Conservation (phyloP, 2,797 vertebrate genomes). For the Telmatherina bonti region DNA sequence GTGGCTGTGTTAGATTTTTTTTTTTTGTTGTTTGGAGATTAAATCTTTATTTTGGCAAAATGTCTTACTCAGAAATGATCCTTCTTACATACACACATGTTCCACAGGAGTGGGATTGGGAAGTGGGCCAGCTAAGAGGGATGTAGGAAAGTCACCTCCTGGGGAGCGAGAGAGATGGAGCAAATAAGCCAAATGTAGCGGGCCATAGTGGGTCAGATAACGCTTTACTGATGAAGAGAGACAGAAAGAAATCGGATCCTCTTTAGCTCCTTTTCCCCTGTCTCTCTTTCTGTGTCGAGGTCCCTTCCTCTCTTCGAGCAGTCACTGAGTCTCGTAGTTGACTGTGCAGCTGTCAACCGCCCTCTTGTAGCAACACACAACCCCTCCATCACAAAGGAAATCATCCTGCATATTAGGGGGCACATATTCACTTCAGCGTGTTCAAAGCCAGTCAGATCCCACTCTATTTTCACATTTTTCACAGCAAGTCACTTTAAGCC, state of each 20-base stretch:
- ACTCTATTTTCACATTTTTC: slow-evolving; percentile 22
- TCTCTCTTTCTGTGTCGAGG: slow-evolving; percentile 23
- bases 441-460: slow-evolving; percentile 14
- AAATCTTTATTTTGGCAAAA: slow-evolving; percentile 75
- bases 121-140: slow-evolving; percentile 56
- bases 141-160: slow-evolving; percentile 47
- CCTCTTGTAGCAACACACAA: slow-evolving; percentile 39
- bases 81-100: slow-evolving; percentile 45
- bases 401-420: neutral
- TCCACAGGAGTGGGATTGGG: slow-evolving; percentile 41
- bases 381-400: slow-evolving; percentile 40
- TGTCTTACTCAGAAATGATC: slow-evolving; percentile 66
- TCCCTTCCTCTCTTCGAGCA: slow-evolving; percentile 41
- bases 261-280: slow-evolving; percentile 23
- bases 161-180: slow-evolving; percentile 21
- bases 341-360: slow-evolving; percentile 66
- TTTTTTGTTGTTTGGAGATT: slow-evolving; percentile 65
- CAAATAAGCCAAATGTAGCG: slow-evolving; percentile 67
- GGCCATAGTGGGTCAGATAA: slow-evolving; percentile 72
- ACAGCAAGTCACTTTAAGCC: slow-evolving; percentile 26
- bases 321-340: slow-evolving; percentile 59
- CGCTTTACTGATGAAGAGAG: slow-evolving; percentile 58
- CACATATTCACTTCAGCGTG: slow-evolving; percentile 17
- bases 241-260: slow-evolving; percentile 59
- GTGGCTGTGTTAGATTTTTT: slow-evolving; percentile 61